Base-by-base conservation (phyloP, 1,140 invertebrate species). In the Periplaneta americana region DNA sequence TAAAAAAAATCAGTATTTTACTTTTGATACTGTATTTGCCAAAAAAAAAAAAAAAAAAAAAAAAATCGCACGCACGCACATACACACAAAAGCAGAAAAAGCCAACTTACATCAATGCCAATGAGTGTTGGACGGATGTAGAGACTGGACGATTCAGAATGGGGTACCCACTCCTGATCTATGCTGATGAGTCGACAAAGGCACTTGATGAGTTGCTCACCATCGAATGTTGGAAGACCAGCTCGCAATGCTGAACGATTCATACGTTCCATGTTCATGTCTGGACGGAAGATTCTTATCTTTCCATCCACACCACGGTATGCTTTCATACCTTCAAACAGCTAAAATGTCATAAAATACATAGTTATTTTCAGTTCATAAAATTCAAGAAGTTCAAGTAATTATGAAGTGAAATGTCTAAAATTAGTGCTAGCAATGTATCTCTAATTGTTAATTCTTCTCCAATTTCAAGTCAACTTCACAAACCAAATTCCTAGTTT, bases 291-390 rank as follows among this genome's bases (percentile, higher is more conserved):
- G 83, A 99, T 88, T 84, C 98, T 91, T 80, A 99, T 96, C 90
- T 95, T 95, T 76, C 95, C 95, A 89, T 99, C 98, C 9, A 93
- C 90, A n/a, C 98, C 97, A 86, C 97, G 92, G 87, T 97, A 99
- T 0, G 98, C 98, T 90, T 99, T 99, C 93, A 99, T 93, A 75
- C 99, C 99, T 93, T 99, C 99, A 87, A 99, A 99, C 81, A 99
- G 89, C 97, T 99, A 89, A 18, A 78, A 78, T 35, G 35, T 10
- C 10, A 22, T 28, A 78, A 36, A 34, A 34, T 33, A 0, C 28
- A 34, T 4, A 6, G 8, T 8, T n/a, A 34, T 75, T 75, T 18
- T 34, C 22, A n/a, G 1, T 1, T n/a, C n/a, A n/a, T n/a, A n/a
- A n/a, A n/a, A n/a, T n/a, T n/a, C n/a, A n/a, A n/a, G n/a, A n/a